Evolutionary conservation across 2,888 invertebrate genomes (phyloP), one percentile per base, ranked within the genome.

Genomic region (Serripes groenlandicus): DNA sequence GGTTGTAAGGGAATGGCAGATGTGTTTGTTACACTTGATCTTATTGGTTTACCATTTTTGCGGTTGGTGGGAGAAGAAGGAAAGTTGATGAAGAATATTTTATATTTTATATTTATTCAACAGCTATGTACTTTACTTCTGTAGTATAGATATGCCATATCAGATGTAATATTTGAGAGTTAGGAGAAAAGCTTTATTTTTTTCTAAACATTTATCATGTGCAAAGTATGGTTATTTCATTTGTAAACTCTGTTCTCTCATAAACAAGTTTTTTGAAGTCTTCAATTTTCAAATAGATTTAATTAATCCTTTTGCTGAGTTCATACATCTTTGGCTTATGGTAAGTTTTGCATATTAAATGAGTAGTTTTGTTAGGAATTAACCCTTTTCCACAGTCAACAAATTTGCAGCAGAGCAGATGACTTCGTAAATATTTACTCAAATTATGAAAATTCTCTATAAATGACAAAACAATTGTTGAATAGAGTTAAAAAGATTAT

Each of bases 61-160:
- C 26, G 32, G 32, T 37, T 35, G 42, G 9, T 1, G 26, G 37
- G 42, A 68, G 68, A 68, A 7, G 23, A 18, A 68, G 2, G 68
- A 3, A 42, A 68, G 26, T 21, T 68, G 52, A 69, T 75, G 75
- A 56, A 72, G 60, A 62, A 74, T 62, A 74, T 74, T 74, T 64
- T 74, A 74, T 74, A 74, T 74, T 74, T 74, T 74, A 64, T 74
- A 74, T 74, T 74, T 74, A 74, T 74, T 74, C 49, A 64, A 74
- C 71, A 66, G 74, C 74, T 74, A 35, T 64, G 52, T 74, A 74
- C 62, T 66, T 74, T 74, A 37, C 62, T 42, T 64, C 30, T 42
- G 62, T 49, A 52, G 62, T 35, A 42, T 60, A 58, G 60, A 30
- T 72, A 49, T 66, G 66, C 66, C 74, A 74, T 74, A 74, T 74